These are phyloP conservation scores for Drosophila austrosaltans DNA, from an alignment of 2,888 invertebrate species.

Conservation along the genomic window DNA sequence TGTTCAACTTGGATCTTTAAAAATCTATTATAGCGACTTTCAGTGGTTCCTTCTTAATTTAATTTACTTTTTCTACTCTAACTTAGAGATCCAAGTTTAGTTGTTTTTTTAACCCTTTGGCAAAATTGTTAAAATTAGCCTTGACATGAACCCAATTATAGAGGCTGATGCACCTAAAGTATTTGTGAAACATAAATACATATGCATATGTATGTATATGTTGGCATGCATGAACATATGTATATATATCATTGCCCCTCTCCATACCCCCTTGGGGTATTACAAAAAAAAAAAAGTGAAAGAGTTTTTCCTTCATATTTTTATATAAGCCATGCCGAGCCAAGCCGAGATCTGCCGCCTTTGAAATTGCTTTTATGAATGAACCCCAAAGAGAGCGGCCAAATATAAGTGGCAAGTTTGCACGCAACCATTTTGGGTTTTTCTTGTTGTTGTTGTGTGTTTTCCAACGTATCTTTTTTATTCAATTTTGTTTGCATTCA, in stretches of 20 bases:
- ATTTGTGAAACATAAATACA: slow-evolving; percentile 35
- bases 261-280: slow-evolving; percentile 3
- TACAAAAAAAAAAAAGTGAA: slow-evolving; percentile 50
- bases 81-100: too few relatives aligned
- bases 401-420: slow-evolving; percentile 32
- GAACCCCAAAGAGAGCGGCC: slow-evolving; percentile 53
- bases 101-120: too few relatives aligned
- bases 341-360: slow-evolving; percentile 27
- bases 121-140: neutral
- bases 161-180: slow-evolving; percentile 1
- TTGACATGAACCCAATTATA: slow-evolving; percentile 7
- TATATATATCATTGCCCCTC: too few relatives aligned
- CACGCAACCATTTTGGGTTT: slow-evolving; percentile 70
- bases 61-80: neutral
- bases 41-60: neutral
- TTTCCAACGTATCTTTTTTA: slow-evolving; percentile 37
- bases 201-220: neutral
- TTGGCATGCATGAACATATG: neutral
- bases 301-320: slow-evolving; percentile 55
- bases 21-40: too few relatives aligned
- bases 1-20: too few relatives aligned
- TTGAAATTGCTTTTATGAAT: slow-evolving; percentile 66
- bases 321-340: slow-evolving; percentile 51
- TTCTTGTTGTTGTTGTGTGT: slow-evolving; percentile 31
- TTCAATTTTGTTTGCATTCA: slow-evolving; percentile 48